Base-by-base conservation (phyloP, 2,113 vertebrate genomes). In the Blennius ocellaris region DNA sequence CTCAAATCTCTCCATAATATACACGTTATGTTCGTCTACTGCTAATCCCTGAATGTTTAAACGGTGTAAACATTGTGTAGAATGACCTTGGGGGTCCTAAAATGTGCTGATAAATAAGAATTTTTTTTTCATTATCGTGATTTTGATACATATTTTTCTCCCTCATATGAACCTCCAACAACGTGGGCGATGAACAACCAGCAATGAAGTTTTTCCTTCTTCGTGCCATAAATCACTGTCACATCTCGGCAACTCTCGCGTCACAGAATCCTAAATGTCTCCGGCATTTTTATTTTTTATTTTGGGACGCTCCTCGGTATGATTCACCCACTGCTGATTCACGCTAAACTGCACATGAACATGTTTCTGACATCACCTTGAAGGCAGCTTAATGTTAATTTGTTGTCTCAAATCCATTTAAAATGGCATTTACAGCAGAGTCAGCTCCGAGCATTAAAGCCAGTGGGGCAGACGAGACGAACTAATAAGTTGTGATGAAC, bases 401-500 rank as follows among this genome's bases (percentile, higher is more conserved):
- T 45, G 15, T 15, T 14, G 56, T 64, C 3, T 11, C 7, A 21
- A 8, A 38, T 30, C 5, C 11, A 15, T 59, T 44, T 21, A 41
- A 43, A 62, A 58, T 14, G 8, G 1, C 40, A 50, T n/a, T 41
- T 7, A 15, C 0, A 36, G 50, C 1, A 30, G 9, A 30, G 50
- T 30, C 8, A 57, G 53, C 39, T 59, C 9, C 5, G 9, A 40
- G 58, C 45, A 50, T 30, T 51, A 6, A 72, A 78, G 52, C 5
- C 39, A 74, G 16, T 6, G 38, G n/a, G 49, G 38, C 53, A 62
- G 54, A 30, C 21, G 54, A 45, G 38, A 45, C 1, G 40, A 50
- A 57, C 51, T 78, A 82, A 82, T 82, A 70, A 76, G 45, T 73
- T 43, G 62, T 69, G 68, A 75, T 72, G 64, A 81, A 69, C 64